phyloP scores from a whole-genome alignment of 2,797 vertebrate genomes.

The Acrocephalus scirpaceus region DNA sequence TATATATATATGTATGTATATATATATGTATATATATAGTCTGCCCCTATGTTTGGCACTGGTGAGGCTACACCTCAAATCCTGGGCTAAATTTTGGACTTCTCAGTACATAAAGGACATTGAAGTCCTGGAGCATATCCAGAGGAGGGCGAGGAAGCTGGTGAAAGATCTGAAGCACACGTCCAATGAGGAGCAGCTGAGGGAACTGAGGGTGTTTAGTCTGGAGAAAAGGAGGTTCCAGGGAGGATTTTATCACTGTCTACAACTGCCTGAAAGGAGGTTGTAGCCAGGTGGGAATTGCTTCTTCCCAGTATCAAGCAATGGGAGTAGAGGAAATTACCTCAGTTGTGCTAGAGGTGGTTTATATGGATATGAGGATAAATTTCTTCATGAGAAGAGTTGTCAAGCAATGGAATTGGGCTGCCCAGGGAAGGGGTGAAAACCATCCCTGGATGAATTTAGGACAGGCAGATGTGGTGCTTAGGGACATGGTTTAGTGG shows the following conservation, averaged over 20 bases:
- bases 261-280: not conserved
- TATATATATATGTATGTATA: too few species aligned
- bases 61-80: not conserved
- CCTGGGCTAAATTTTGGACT: not conserved
- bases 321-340: not conserved
- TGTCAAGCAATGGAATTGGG: not conserved
- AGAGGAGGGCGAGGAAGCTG: not conserved
- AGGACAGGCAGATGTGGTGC: not conserved
- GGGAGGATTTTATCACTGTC: not conserved
- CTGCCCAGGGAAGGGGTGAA: not conserved
- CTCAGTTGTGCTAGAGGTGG: not conserved
- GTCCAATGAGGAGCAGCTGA: not conserved
- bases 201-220: not conserved
- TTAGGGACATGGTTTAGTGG: not conserved
- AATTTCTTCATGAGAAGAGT: not conserved
- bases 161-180: not conserved
- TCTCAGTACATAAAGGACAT: not conserved
- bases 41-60: fast-evolving
- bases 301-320: not conserved
- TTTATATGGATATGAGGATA: not conserved
- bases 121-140: not conserved
- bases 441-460: not conserved
- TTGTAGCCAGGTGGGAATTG: not conserved
- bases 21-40: too few species aligned
- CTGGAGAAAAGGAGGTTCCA: not conserved